These are phyloP conservation scores for Drosophila macrospina DNA, from an alignment of 2,888 invertebrate genomes.

Conservation along the genomic window DNA sequence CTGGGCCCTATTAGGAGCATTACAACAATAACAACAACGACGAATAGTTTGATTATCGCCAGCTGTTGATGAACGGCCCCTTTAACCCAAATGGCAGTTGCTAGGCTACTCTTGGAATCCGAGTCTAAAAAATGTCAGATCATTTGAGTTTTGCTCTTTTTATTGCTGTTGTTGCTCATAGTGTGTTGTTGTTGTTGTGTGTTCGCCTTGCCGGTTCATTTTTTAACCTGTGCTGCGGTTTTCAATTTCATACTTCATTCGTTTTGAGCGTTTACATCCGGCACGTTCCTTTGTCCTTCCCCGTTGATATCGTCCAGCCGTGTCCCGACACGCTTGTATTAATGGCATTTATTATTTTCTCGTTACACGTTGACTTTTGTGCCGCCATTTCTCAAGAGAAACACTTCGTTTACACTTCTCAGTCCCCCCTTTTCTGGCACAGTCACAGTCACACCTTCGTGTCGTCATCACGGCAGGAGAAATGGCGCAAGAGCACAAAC, in stretches of 20 bases:
- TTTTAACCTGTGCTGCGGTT: constrained; percentile 68
- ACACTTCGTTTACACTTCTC: constrained; percentile 19
- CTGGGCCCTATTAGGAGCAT: neutral
- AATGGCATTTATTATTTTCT: constrained; percentile 84
- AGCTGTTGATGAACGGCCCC: constrained; percentile 2
- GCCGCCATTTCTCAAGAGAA: constrained; percentile 78
- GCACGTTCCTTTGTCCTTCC: constrained; percentile 38
- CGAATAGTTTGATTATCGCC: neutral
- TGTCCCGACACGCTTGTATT: constrained; percentile 64
- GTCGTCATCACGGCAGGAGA: constrained; percentile 49
- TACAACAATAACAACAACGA: neutral
- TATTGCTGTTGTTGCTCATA: constrained; percentile 1
- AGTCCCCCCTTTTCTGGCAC: neutral
- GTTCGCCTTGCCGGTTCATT: constrained; percentile 22
- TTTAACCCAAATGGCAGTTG: constrained; percentile 2
- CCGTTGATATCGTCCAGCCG: constrained; percentile 28
- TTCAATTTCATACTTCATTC: constrained; percentile 82
- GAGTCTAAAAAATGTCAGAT: constrained; percentile 52
- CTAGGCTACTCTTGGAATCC: neutral
- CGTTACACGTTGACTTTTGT: constrained; percentile 83
- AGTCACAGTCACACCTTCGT: constrained; percentile 8
- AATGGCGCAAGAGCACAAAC: constrained; percentile 64
- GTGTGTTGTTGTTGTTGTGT: constrained; percentile 11
- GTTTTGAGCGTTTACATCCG: constrained; percentile 59
- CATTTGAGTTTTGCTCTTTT: constrained; percentile 55